Conservation (phyloP, 2,113 vertebrate genomes). For the Microcebus lehilahytsara region DNA sequence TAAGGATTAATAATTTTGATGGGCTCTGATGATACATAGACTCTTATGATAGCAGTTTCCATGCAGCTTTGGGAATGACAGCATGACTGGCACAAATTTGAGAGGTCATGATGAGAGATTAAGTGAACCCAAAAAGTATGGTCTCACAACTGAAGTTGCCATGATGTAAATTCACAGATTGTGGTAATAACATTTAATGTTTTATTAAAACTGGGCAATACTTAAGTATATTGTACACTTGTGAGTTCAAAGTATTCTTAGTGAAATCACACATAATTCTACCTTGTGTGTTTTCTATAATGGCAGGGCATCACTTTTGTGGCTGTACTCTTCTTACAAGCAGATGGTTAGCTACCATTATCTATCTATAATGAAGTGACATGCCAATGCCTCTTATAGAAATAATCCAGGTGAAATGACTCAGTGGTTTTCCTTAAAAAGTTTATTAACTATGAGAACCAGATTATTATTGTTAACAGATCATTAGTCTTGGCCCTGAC, state of each 20-base stretch:
- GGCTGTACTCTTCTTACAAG: background rate
- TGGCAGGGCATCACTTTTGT: background rate
- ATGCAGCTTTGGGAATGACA: background rate
- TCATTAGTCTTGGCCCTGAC: background rate
- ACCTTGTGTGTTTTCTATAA: background rate
- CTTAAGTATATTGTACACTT: background rate
- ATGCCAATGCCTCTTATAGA: background rate
- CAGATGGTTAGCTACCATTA: background rate
- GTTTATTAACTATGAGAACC: background rate
- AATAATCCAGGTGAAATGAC: background rate
- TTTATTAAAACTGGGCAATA: background rate
- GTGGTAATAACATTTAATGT: background rate
- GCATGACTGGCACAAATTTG: background rate
- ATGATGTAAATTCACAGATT: background rate
- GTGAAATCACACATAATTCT: background rate
- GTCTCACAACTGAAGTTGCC: background rate
- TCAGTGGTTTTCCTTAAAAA: background rate
- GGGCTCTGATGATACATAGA: background rate
- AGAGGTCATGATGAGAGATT: background rate
- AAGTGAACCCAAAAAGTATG: background rate
- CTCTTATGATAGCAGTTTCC: background rate
- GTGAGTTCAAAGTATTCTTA: slow-evolving; percentile 20
- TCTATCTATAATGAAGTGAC: background rate
- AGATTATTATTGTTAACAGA: background rate
- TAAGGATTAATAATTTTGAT: background rate